phyloP scores from a whole-genome alignment of 2,113 vertebrate genomes.

The Xiphophorus maculatus region DNA sequence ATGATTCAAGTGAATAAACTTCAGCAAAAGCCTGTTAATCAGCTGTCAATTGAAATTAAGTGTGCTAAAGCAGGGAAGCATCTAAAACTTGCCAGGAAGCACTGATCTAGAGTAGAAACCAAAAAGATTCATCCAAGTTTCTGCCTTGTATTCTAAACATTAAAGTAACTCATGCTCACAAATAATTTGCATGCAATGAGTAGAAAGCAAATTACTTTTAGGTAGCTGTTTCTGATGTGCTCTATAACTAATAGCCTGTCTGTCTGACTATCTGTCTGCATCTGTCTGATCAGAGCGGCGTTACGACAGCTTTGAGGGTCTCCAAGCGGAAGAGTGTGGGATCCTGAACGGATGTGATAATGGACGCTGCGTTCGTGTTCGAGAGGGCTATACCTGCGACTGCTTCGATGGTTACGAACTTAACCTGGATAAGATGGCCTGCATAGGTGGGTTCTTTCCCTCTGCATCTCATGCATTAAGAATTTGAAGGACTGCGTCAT shows the following conservation, averaged over 20 bases:
- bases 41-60: too few relatives aligned
- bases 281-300: slow-evolving; percentile 65
- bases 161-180: too few relatives aligned
- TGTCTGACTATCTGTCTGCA: not conserved
- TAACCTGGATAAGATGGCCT: slow-evolving; percentile 87
- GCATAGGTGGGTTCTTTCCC: slow-evolving; percentile 55
- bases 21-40: too few relatives aligned
- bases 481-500: not conserved
- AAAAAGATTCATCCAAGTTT: too few relatives aligned
- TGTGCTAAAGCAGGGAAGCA: too few relatives aligned
- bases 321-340: slow-evolving; percentile 91
- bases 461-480: slow-evolving; percentile 3
- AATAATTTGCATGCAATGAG: not conserved
- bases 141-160: too few relatives aligned
- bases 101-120: too few relatives aligned
- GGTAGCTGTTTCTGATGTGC: not conserved
- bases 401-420: slow-evolving; percentile 94
- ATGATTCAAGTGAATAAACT: too few relatives aligned
- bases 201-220: not conserved
- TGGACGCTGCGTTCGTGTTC: slow-evolving; percentile 90
- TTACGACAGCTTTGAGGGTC: slow-evolving; percentile 87
- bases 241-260: not conserved
- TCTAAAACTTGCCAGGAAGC: too few relatives aligned
- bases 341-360: slow-evolving; percentile 94
- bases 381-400: slow-evolving; percentile 94